A percentile compares a stretch with the other conserved stretches of the same genome.
Conservation (phyloP, 2,113 vertebrate genomes). For the Manacus vitellinus region DNA sequence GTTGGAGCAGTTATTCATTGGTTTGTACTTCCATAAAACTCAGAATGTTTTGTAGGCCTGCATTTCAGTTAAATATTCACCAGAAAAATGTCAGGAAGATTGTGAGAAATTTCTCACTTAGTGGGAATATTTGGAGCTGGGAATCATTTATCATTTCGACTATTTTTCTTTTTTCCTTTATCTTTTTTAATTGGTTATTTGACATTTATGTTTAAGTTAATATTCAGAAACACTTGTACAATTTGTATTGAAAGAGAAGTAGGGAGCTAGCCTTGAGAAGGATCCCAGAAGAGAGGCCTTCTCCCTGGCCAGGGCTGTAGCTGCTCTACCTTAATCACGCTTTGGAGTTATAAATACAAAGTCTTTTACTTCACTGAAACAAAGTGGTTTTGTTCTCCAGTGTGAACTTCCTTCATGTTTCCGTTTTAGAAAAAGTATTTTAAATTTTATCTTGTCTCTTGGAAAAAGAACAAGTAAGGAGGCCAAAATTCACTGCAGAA, state of each 20-base stretch:
- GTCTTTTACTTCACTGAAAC: neutral
- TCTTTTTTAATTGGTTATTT: neutral
- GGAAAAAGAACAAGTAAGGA: neutral
- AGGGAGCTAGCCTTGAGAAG: neutral
- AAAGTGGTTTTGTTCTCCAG: neutral
- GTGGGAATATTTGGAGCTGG: neutral
- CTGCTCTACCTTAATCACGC: neutral
- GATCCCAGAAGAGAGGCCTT: neutral
- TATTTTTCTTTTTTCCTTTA: neutral
- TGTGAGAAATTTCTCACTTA: neutral
- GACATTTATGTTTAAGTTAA: neutral
- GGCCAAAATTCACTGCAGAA: neutral
- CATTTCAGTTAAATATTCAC: neutral
- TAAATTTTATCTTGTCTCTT: neutral
- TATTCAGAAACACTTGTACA: neutral
- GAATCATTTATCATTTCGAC: neutral
- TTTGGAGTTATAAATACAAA: neutral
- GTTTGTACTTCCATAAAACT: neutral
- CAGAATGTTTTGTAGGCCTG: neutral
- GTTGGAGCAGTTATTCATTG: neutral
- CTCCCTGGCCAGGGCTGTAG: neutral
- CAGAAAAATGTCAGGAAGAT: neutral
- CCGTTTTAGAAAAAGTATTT: neutral
- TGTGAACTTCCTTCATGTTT: neutral
- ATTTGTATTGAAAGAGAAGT: neutral